Evolutionary conservation across 2,888 invertebrate species (phyloP).

Genomic region (Oscheius sp.): DNA sequence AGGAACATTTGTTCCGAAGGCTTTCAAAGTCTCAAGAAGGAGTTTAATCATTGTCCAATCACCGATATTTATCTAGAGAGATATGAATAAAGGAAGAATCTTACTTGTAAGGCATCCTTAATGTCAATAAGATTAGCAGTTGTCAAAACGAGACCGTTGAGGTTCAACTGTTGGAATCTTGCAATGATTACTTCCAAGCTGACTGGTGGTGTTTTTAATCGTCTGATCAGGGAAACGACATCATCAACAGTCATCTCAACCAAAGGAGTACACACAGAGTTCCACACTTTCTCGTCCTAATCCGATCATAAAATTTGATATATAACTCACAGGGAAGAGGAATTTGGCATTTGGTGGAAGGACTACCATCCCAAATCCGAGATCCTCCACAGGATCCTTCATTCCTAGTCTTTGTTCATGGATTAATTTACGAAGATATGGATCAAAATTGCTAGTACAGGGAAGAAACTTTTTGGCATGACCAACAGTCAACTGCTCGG

Average conservation of each 20-base stretch:
- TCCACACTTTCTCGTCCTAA: constrained; percentile 56
- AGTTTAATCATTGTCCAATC: constrained; percentile 69
- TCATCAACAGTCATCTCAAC: constrained; percentile 60
- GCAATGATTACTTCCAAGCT: constrained; percentile 44
- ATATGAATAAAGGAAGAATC: neutral
- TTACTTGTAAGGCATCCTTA: constrained; percentile 38
- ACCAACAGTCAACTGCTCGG: constrained; percentile 72
- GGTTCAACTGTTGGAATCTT: constrained; percentile 50
- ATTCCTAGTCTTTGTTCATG: constrained; percentile 74
- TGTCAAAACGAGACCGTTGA: constrained; percentile 69
- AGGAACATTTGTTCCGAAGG: constrained; percentile 50
- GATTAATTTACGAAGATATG: constrained; percentile 93
- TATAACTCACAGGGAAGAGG: too few relatives aligned
- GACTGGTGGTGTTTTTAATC: constrained; percentile 53
- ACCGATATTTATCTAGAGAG: constrained; percentile 59
- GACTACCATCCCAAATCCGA: constrained; percentile 33
- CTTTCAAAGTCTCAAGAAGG: constrained; percentile 65
- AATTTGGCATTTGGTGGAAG: constrained; percentile 52
- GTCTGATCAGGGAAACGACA: constrained; percentile 44
- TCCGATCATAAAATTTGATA: too few relatives aligned
- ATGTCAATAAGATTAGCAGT: constrained; percentile 72
- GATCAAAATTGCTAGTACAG: constrained; percentile 97
- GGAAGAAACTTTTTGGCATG: constrained; percentile 90
- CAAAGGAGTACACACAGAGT: constrained; percentile 49
- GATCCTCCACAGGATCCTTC: constrained; percentile 22